Evolutionary conservation across 2,797 vertebrate genomes (phyloP).

Genomic region (Naso thynnoides): DNA sequence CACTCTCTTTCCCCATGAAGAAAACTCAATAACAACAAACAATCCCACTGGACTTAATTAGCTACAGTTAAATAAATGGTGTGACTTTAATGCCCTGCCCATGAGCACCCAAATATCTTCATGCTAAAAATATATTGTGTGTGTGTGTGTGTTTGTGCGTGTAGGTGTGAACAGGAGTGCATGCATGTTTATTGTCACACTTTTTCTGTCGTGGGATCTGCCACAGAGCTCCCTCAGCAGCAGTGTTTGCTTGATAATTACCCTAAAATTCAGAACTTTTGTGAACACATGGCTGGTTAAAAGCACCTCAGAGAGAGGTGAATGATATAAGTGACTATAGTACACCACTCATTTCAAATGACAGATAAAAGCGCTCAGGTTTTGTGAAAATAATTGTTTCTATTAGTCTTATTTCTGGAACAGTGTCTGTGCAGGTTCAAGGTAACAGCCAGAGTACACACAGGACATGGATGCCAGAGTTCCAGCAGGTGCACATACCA

Average conservation of each 20-base stretch:
- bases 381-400: not conserved
- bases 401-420: not conserved
- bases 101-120: conserved; percentile 55
- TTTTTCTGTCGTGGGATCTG: conserved; percentile 59
- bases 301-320: conserved; percentile 52
- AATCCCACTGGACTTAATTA: conserved; percentile 87
- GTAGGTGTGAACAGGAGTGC: conserved; percentile 26
- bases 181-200: conserved; percentile 40
- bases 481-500: not conserved
- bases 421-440: not conserved
- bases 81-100: conserved; percentile 64
- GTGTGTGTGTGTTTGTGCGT: conserved; percentile 27
- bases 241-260: conserved; percentile 69
- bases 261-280: conserved; percentile 58
- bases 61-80: conserved; percentile 80
- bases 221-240: conserved; percentile 54
- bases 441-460: not conserved
- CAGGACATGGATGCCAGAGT: not conserved
- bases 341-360: conserved; percentile 22
- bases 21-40: conserved; percentile 72
- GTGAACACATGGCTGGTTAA: conserved; percentile 45
- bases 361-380: conserved; percentile 10
- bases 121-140: conserved; percentile 38
- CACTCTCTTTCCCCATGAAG: conserved; percentile 41
- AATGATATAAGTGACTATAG: conserved; percentile 49